Base-by-base conservation (phyloP, 1,140 invertebrate genomes). In the Thaumatotibia leucotreta region DNA sequence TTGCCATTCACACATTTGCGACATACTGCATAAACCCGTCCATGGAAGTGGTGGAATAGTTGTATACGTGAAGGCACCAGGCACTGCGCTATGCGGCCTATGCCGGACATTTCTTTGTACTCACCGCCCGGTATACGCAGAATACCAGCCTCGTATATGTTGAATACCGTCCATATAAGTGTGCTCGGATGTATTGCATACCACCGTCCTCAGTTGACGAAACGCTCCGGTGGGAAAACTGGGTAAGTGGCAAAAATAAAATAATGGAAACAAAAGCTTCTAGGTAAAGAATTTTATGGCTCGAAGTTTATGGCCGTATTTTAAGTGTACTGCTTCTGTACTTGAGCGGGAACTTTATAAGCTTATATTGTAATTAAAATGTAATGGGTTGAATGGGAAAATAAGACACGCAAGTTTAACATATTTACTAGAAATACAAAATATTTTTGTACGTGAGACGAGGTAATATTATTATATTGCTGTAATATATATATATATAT, bases 71-170 rank as follows among this genome's bases (percentile, higher is more conserved):
- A 79, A 68, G 74, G 74, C 75, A 79, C 81, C 75, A 76, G 75
- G 77, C 79, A 80, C 64, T 67, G 74, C 76, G 83, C 76, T 87
- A 88, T 88, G 73, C 80, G 63, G 70, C 72, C 70, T 80, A 88
- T 86, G 80, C 77, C 69, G 69, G 78, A 75, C 68, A 84, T 79
- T 75, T 77, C 84, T 88, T 88, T 88, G 81, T 77, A 75, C 39
- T 69, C 67, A 76, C 84, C 84, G 86, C 80, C 77, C 64, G 72
- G 54, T 68, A 75, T 77, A 77, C 39, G 54, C 10, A 20, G 24
- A 52, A 66, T 62, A 22, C 61, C 61, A 33, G 6, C 58, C 50
- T 24, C 11, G 24, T 58, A 58, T 58, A 58, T 29, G 50, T 54
- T 54, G 52, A 58, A 58, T 58, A 31, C 32, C 61, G 17, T 22